These are phyloP conservation scores for Protula sp. DNA, from an alignment of 2,888 invertebrate genomes.

Conservation along the genomic window DNA sequence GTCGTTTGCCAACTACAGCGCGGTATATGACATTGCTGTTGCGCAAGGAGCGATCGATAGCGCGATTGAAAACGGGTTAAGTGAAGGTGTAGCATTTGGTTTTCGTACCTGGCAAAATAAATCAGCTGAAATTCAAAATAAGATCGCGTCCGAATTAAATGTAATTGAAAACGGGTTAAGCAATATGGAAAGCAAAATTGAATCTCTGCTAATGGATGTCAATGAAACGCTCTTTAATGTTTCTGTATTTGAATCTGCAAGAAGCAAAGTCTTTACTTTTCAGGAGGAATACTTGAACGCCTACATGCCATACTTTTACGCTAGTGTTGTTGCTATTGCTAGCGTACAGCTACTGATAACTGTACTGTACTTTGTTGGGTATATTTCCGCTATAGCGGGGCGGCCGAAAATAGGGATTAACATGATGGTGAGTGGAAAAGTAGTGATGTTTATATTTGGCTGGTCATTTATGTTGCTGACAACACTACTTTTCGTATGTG, in stretches of 20 bases:
- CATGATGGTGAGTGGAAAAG: neutral
- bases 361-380: neutral
- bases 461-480: neutral
- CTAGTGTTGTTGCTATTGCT: neutral
- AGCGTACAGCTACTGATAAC: neutral
- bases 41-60: too few relatives aligned
- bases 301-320: neutral
- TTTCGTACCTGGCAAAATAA: too few relatives aligned
- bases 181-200: neutral
- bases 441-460: neutral
- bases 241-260: neutral
- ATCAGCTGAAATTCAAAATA: too few relatives aligned
- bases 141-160: too few relatives aligned
- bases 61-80: too few relatives aligned
- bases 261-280: neutral
- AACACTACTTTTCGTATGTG: neutral
- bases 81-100: too few relatives aligned
- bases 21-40: too few relatives aligned
- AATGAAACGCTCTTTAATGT: neutral
- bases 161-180: too few relatives aligned
- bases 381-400: neutral
- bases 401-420: neutral
- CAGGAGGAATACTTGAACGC: neutral
- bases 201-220: neutral
- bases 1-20: too few relatives aligned